Conservation (phyloP, 2,888 invertebrate genomes). For the Apodemia mormo region DNA sequence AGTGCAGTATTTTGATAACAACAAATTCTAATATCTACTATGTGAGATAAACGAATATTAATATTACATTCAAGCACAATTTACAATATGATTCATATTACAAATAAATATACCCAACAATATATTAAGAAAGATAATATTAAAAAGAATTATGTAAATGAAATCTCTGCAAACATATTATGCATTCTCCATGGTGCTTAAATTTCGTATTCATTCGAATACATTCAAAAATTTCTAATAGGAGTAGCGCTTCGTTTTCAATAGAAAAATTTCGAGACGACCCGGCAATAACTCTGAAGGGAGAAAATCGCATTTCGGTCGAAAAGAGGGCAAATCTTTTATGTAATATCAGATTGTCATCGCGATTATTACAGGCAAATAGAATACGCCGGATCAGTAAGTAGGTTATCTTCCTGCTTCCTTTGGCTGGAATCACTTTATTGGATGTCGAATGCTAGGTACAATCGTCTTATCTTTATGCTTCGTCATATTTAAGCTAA, state of each 20-base stretch:
- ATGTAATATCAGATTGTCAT: slow-evolving; percentile 82
- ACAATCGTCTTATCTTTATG: slow-evolving; percentile 42
- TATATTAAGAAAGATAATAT: not conserved
- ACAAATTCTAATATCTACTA: no score
- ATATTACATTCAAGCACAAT: no score
- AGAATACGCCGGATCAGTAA: slow-evolving; percentile 80
- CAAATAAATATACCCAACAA: no score
- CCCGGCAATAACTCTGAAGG: slow-evolving; percentile 74
- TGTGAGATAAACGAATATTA: no score
- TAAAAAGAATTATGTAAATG: slow-evolving; percentile 1
- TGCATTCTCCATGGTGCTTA: slow-evolving; percentile 63
- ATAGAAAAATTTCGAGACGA: slow-evolving; percentile 74
- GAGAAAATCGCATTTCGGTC: slow-evolving; percentile 81
- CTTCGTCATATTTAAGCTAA: slow-evolving; percentile 41
- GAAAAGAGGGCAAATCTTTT: slow-evolving; percentile 80
- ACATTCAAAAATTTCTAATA: slow-evolving; percentile 73
- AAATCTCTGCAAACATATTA: slow-evolving; percentile 28
- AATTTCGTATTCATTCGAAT: slow-evolving; percentile 76
- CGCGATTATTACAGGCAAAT: slow-evolving; percentile 82
- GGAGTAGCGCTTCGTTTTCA: slow-evolving; percentile 67
- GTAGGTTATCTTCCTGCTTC: slow-evolving; percentile 79
- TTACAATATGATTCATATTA: no score
- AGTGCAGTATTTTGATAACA: no score
- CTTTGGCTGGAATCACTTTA: slow-evolving; percentile 74
- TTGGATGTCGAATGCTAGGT: slow-evolving; percentile 61